Evolutionary conservation across 2,888 invertebrate species (phyloP).

Genomic region (Beris chalybata): DNA sequence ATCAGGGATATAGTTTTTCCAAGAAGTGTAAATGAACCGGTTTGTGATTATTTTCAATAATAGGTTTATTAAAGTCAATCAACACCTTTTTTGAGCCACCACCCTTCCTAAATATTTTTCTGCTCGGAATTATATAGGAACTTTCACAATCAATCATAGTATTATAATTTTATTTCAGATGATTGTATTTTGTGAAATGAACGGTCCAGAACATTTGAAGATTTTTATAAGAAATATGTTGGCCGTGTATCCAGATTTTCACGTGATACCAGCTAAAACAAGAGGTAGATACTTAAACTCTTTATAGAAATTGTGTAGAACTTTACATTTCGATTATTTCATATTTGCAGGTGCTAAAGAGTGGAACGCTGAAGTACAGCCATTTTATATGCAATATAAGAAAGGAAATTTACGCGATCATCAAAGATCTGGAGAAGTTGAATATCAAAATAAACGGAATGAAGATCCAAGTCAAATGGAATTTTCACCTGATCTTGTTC

Average conservation of each 20-base stretch:
- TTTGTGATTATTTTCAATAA: not conserved
- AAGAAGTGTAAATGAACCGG: not conserved
- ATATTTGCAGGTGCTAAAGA: conserved; percentile 6
- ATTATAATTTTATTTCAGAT: conserved; percentile 9
- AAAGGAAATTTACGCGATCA: too few species aligned
- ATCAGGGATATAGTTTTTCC: conserved; percentile 14
- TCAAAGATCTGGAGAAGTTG: too few species aligned
- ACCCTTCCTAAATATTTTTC: too few species aligned
- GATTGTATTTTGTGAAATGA: conserved; percentile 15
- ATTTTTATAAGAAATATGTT: conserved; percentile 17
- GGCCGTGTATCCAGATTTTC: conserved; percentile 14
- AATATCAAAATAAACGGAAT: too few species aligned
- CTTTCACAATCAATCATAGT: not conserved
- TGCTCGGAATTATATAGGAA: too few species aligned
- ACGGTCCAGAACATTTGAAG: conserved; percentile 13
- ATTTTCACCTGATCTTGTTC: too few species aligned
- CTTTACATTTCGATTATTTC: not conserved
- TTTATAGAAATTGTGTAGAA: too few species aligned
- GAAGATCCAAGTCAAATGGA: too few species aligned
- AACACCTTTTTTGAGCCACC: too few species aligned
- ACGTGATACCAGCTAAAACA: conserved; percentile 4
- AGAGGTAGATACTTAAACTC: not conserved
- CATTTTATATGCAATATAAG: not conserved
- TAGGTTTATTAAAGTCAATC: too few species aligned
- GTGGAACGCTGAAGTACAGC: not conserved